Percentiles rank a stretch among this genome's conserved stretches.
Evolutionary conservation across 2,888 invertebrate genomes (phyloP).

Genomic region (Drosophila fulvimacula): DNA sequence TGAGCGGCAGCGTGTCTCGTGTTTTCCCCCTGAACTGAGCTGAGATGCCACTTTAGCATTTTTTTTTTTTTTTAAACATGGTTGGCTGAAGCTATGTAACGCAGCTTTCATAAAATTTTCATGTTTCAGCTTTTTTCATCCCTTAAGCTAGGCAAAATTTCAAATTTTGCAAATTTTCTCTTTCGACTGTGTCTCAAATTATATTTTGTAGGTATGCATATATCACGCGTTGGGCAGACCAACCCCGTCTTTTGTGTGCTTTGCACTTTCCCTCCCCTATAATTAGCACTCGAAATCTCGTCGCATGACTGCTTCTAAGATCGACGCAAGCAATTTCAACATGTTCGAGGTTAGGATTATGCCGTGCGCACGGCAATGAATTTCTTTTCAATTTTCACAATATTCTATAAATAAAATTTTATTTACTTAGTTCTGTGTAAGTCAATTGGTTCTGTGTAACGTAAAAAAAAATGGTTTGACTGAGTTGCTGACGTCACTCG

Average conservation of each 20-base stretch:
- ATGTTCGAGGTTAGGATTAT: constrained; percentile 36
- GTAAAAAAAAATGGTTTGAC: constrained; percentile 1
- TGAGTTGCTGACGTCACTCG: constrained; percentile 49
- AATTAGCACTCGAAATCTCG: background rate
- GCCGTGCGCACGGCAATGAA: background rate
- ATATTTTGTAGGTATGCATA: too few species aligned
- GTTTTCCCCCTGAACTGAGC: background rate
- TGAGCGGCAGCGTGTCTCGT: constrained; percentile 3
- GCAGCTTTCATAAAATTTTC: background rate
- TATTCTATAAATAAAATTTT: constrained; percentile 5
- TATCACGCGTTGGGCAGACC: too few species aligned
- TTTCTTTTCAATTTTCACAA: background rate
- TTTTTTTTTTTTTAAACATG: background rate
- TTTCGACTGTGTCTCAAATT: background rate
- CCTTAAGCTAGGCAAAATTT: background rate
- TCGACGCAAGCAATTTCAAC: constrained; percentile 3
- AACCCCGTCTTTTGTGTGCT: too few species aligned
- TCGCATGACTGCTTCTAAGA: background rate
- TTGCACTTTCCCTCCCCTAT: too few species aligned
- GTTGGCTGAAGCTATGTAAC: background rate
- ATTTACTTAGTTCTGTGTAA: background rate
- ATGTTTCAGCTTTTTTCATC: background rate
- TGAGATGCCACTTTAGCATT: background rate
- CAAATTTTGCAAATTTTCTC: background rate
- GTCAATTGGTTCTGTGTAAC: background rate